Base-by-base conservation (phyloP, 2,797 vertebrate species). In the Melopsittacus undulatus region DNA sequence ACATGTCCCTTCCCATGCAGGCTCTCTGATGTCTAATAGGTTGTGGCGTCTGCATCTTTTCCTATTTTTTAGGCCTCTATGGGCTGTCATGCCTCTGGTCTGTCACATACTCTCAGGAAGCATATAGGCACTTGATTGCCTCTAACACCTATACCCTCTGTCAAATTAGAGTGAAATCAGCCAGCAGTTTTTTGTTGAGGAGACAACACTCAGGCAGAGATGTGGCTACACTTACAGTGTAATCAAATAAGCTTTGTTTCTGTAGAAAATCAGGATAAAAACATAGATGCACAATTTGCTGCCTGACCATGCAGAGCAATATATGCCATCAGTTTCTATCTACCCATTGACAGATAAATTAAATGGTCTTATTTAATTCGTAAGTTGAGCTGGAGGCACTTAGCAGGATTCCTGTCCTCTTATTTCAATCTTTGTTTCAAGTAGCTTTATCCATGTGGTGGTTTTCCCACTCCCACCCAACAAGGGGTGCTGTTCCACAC, bases 261-360 rank as follows among this genome's bases (percentile, higher is more conserved):
- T 90, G 42, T 90, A 94, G 77, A 95, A 97, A 91, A 97, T 92
- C 83, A 68, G 75, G 61, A 68, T 96, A 93, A 95, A 95, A 96
- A 95, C 92, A 95, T 92, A 95, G 68, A 92, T 92, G 94, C 90
- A 80, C 83, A 77, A 92, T 97, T 95, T 96, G 88, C 90, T 95
- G 90, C 90, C 75, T 1, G 2, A 85, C 88, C 91, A 92, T 94
- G 95, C 67, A 2, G 45, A 87, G 89, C 86, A 64, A 67, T 94
- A 92, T 73, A 77, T 69, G 83, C 78, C 93, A 94, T 90, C 91
- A 94, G 56, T 61, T 96, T 89, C 90, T 96, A 15, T 94, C 93
- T 95, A 62, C 68, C 83, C 91, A 95, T 69, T 96, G 94, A 95
- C 81, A 94, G 93, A 85, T 93, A 84, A 94, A 96, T 94, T 92